Percentiles rank a stretch among this genome's conserved stretches.
Conservation (phyloP, 2,888 invertebrate genomes). For the Meandrusa payeni region DNA sequence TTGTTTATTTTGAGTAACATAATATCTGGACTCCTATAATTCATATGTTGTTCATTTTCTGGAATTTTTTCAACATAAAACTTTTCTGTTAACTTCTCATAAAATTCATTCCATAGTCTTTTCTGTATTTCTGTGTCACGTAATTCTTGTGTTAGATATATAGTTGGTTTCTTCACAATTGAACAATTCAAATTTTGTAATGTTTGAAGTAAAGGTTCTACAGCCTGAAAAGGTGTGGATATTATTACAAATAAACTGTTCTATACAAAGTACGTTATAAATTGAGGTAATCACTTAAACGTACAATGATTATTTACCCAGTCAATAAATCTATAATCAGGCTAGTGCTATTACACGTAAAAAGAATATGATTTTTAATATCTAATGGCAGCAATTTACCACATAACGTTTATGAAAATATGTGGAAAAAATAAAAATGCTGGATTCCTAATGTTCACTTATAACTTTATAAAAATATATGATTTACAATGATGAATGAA, state of each 20-base stretch:
- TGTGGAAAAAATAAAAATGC: too few relatives aligned
- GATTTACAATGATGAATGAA: too few relatives aligned
- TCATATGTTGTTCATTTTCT: conserved; percentile 80
- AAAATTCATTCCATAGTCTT: conserved; percentile 59
- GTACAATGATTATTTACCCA: too few relatives aligned
- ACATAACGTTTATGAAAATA: too few relatives aligned
- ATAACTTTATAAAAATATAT: too few relatives aligned
- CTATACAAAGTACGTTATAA: conserved; percentile 15
- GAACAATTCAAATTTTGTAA: conserved; percentile 65
- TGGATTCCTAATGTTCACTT: too few relatives aligned
- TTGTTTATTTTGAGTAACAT: conserved; percentile 71
- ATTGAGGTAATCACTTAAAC: too few relatives aligned
- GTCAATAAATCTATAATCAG: too few relatives aligned
- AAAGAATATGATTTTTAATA: too few relatives aligned
- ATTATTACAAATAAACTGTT: neutral
- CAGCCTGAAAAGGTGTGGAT: conserved; percentile 66
- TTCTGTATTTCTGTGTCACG: conserved; percentile 81
- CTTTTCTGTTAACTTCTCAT: conserved; percentile 50
- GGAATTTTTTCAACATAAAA: conserved; percentile 75
- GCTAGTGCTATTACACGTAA: too few relatives aligned
- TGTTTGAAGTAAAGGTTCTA: conserved; percentile 82
- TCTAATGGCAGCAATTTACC: too few relatives aligned
- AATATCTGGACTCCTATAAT: conserved; percentile 83
- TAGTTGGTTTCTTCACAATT: conserved; percentile 69
- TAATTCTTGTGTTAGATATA: conserved; percentile 85